phyloP scores from a whole-genome alignment of 2,888 invertebrate species.

The Andricus curvator region DNA sequence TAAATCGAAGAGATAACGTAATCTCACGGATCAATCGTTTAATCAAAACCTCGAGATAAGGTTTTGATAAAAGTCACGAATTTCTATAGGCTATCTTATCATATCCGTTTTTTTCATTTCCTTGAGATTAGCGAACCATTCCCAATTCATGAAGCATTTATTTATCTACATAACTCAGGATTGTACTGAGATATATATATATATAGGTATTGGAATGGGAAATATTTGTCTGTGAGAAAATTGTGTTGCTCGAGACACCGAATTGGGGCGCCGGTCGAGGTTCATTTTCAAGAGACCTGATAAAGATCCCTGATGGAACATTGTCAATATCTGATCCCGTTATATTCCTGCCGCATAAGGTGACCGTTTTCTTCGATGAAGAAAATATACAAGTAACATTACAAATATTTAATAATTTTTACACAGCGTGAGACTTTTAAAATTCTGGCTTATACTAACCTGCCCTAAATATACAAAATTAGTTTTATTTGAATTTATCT shows the following conservation, averaged over 20 bases:
- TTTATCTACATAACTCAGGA: background rate
- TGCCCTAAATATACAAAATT: background rate
- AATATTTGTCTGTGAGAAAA: constrained; percentile 36
- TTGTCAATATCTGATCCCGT: constrained; percentile 24
- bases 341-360: background rate
- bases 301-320: constrained; percentile 5
- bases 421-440: background rate
- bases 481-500: background rate
- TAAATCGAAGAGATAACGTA: background rate
- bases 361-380: background rate
- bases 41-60: background rate
- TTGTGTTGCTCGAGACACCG: constrained; percentile 41
- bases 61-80: background rate
- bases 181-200: background rate
- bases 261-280: constrained; percentile 36
- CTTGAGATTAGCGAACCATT: constrained; percentile 10
- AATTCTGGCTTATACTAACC: background rate
- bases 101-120: constrained; percentile 11
- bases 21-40: background rate
- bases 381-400: background rate
- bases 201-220: background rate
- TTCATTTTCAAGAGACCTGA: constrained; percentile 33
- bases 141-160: background rate
- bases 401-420: too few species aligned
- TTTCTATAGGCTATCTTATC: constrained; percentile 22